Evolutionary conservation across 2,797 vertebrate genomes (phyloP), one percentile per base, ranked within the genome.

Genomic region (Cryptoprocta ferox): DNA sequence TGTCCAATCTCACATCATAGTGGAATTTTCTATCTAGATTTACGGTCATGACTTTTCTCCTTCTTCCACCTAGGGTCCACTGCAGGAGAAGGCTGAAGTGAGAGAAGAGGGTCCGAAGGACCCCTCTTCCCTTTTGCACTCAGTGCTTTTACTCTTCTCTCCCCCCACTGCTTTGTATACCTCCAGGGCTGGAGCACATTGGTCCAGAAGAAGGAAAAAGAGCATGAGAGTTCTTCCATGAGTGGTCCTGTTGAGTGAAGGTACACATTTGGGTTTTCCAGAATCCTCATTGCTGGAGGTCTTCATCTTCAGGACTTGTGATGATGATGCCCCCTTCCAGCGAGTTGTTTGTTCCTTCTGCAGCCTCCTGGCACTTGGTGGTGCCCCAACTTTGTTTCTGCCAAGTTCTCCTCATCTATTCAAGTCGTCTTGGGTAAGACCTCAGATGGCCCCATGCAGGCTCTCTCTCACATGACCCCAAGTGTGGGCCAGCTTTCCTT

Each of bases 221-320:
- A 70, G 66, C 28, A 28, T 0, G 0, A 37, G 37, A 32, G 37
- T 37, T 28, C 50, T 63, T 19, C 5, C 5, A 1, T 37, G 61
- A 45, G 50, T 11, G 5, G 30, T 50, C n/a, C 30, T 63, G 42
- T 21, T 13, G 26, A 63, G 48, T 35, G 26, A 61, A n/a, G 39
- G 18, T 13, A 8, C 28, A 56, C 1, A n/a, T 15, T 9, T 73
- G 11, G 18, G 24, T 6, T 76, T 35, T 75, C 16, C 21, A 48
- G 85, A 68, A 19, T 10, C 30, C 39, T 50, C 39, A 5, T 3
- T 9, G 30, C 37, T 63, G 66, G 59, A 32, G 39, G 28, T 56
- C 75, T 66, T 90, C 30, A 6, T 32, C 6, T 81, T 7, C 11
- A 82, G 39, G 4, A 0, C 30, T 37, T 19, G 28, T 32, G 21